Evolutionary conservation across 2,797 vertebrate species (phyloP), one percentile per base, ranked within the genome.

Genomic region (Xerus rutilus): DNA sequence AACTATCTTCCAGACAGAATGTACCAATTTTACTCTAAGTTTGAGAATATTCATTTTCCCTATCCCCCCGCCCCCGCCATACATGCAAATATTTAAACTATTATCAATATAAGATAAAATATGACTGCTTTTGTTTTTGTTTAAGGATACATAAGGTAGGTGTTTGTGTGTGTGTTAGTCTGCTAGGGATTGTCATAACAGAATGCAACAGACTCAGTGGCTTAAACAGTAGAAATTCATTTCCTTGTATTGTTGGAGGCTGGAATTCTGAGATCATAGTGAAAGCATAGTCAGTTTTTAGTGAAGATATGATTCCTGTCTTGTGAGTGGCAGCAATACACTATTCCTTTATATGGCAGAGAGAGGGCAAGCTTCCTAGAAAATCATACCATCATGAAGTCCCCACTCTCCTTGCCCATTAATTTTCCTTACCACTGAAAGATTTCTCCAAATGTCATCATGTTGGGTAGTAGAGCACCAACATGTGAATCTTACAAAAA

Each of bases 251-350:
- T 20, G 5, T 17, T 17, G 3, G 39, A 30, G 28, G 28, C 3
- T 45, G 39, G 15, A 13, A 43, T 32, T 47, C 43, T 32, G 30
- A 83, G 39, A 7, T 6, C 4, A 59, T 21, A 7, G 12, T 21
- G 21, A 10, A 21, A 17, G 12, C 11, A 39, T 1, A 2, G 12
- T 15, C 12, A 25, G n/a, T 2, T 79, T 25, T 2, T 59, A 7
- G 17, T 2, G 79, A 45, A 2, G 12, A 12, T 39, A 32, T 5
- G 4, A 28, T 45, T 43, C n/a, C 23, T 17, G 13, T 7, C 15
- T 62, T 3, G 15, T 7, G 17, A 13, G 30, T 7, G 13, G 13
- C n/a, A 20, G 57, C 23, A 0, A 4, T 4, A 3, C 20, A 32
- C 59, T 82, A 43, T 5, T 7, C 28, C 28, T 43, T 83, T 43